Evolutionary conservation across 2,113 vertebrate genomes (phyloP), one percentile per base, ranked within the genome.

Genomic region (Stigmatopora nigra): DNA sequence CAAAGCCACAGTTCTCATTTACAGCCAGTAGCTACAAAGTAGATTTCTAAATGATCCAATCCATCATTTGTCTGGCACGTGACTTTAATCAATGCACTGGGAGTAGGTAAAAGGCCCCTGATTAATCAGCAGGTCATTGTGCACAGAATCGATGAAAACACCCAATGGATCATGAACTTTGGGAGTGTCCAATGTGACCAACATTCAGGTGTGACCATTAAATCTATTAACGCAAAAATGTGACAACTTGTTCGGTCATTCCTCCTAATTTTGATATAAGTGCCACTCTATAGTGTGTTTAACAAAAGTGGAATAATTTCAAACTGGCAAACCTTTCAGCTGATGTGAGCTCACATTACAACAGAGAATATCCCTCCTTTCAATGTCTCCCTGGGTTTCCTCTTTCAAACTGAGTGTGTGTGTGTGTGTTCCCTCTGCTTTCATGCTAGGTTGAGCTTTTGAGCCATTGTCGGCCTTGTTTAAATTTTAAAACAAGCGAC

Each of bases 401-500:
- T 55, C 70, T 84, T 73, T 80, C 64, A 73, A 62, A 73, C 76
- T 73, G 63, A 74, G 86, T 80, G 48, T 49, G 48, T 22, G n/a
- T n/a, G 56, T 75, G 75, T 79, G 69, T 68, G 66, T 81, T 79
- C 80, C 68, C 66, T 35, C 62, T 72, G 62, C 77, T 84, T 87
- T 88, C 84, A 90, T 79, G 81, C 73, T 85, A 84, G 84, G 73
- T 75, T 84, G 77, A 78, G 77, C 84, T 87, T 89, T 80, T 80
- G 73, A 82, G 80, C 67, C 79, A 85, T 87, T 88, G 81, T 86
- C 78, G 78, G 78, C 68, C 74, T 75, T 71, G 81, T 87, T 87
- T 88, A 88, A 88, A 91, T 86, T 84, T 56, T 87, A 90, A 87
- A 80, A 90, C 79, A 82, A 75, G 68, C 61, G 14, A 67, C 5